phyloP scores from a whole-genome alignment of 2,113 vertebrate species.

The Peromyscus leucopus region DNA sequence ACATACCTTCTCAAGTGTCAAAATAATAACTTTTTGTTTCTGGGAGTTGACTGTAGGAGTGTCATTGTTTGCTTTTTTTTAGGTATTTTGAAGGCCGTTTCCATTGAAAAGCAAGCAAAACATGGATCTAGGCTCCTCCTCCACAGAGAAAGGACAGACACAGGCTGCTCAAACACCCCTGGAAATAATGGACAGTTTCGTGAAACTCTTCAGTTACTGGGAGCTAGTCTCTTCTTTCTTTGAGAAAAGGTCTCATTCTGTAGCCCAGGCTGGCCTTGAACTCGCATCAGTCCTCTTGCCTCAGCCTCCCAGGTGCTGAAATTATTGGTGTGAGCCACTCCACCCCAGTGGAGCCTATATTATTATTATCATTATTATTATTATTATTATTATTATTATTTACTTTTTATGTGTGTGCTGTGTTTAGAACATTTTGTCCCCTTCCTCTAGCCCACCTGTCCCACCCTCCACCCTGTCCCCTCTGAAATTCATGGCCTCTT shows the following conservation, averaged over 20 bases:
- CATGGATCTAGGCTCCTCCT: not conserved
- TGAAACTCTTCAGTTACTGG: not conserved
- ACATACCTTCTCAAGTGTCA: conserved; percentile 66
- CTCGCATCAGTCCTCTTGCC: not conserved
- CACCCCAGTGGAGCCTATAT: not conserved
- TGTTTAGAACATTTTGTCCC: not conserved
- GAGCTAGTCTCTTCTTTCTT: not conserved
- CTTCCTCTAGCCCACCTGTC: not conserved
- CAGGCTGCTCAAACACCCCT: not conserved
- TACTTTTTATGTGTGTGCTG: not conserved
- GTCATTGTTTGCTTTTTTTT: conserved; percentile 52
- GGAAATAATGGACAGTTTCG: conserved; percentile 43
- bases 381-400: not conserved
- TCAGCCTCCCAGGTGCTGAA: not conserved
- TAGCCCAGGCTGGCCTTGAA: not conserved
- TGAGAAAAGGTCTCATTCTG: not conserved
- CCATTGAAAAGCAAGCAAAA: conserved; percentile 49
- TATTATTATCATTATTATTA: not conserved
- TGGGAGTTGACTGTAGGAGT: conserved; percentile 42
- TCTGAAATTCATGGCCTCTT: not conserved
- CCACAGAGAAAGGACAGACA: conserved; percentile 22
- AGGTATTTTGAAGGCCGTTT: conserved; percentile 33
- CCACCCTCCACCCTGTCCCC: not conserved
- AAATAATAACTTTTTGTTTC: conserved; percentile 68
- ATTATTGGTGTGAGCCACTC: not conserved